These are phyloP conservation scores for Hycleus phaleratus DNA, from an alignment of 1,140 invertebrate genomes.

Conservation along the genomic window DNA sequence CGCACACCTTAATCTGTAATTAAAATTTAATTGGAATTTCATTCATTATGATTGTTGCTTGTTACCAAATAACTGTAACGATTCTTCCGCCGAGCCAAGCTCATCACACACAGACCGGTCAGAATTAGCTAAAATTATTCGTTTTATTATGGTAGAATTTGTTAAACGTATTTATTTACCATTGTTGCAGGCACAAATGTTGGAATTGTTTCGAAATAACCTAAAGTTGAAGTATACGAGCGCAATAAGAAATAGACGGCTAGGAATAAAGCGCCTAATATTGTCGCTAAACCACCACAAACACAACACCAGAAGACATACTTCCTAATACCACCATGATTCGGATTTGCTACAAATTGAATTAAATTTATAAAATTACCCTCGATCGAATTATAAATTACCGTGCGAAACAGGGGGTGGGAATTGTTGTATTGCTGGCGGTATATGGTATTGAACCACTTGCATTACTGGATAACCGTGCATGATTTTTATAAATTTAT, in stretches of 20 bases:
- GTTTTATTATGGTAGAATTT: slow-evolving; percentile 50
- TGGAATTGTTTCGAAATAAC: slow-evolving; percentile 77
- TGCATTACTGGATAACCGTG: slow-evolving; percentile 53
- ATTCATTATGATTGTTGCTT: slow-evolving; percentile 30
- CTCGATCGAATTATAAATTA: slow-evolving; percentile 4
- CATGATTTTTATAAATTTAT: slow-evolving; percentile 33
- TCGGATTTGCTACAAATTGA: slow-evolving; percentile 27
- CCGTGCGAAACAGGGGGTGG: slow-evolving; percentile 31
- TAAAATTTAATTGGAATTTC: slow-evolving; percentile 14
- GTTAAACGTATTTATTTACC: slow-evolving; percentile 54
- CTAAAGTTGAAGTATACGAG: slow-evolving; percentile 69
- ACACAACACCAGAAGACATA: slow-evolving; percentile 70
- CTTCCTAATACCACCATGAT: slow-evolving; percentile 48
- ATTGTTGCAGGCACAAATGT: slow-evolving; percentile 73
- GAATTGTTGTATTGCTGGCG: slow-evolving; percentile 38
- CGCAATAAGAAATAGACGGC: slow-evolving; percentile 68
- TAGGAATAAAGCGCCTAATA: slow-evolving; percentile 65
- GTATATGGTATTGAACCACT: slow-evolving; percentile 50
- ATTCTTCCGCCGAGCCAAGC: slow-evolving; percentile 72
- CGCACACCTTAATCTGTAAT: slow-evolving; percentile 76
- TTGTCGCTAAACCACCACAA: slow-evolving; percentile 62
- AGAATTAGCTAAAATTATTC: slow-evolving; percentile 62
- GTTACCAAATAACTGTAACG: slow-evolving; percentile 77
- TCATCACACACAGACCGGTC: slow-evolving; percentile 77
- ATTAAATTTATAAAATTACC: neutral